phyloP scores from a whole-genome alignment of 2,888 invertebrate genomes.

The Empis livida region DNA sequence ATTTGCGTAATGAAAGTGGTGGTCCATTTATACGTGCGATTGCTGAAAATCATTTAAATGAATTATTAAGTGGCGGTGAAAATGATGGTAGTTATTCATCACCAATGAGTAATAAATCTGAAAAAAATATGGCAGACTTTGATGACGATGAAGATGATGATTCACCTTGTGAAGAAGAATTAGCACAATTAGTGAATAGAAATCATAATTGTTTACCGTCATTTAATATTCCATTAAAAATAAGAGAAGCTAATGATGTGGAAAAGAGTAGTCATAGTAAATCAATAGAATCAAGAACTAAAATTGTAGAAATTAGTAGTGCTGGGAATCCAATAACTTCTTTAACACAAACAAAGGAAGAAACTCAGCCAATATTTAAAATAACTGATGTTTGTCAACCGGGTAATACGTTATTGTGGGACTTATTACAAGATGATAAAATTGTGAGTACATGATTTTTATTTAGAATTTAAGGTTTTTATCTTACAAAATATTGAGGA shows the following conservation, averaged over 20 bases:
- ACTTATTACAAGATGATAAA: constrained; percentile 80
- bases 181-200: constrained; percentile 62
- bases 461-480: background rate
- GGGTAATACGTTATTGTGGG: constrained; percentile 88
- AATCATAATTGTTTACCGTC: constrained; percentile 34
- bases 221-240: constrained; percentile 9
- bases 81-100: constrained; percentile 88
- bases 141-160: constrained; percentile 74
- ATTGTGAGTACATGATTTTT: constrained; percentile 45
- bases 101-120: constrained; percentile 81
- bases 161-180: constrained; percentile 75
- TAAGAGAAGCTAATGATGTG: constrained; percentile 4
- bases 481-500: too few species aligned
- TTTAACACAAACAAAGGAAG: constrained; percentile 7
- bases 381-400: constrained; percentile 67
- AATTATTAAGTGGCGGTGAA: constrained; percentile 45
- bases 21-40: constrained; percentile 41
- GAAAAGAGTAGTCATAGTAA: constrained; percentile 2
- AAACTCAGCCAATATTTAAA: constrained; percentile 26
- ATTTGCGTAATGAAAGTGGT: constrained; percentile 36
- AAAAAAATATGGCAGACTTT: constrained; percentile 88
- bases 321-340: constrained; percentile 19
- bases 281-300: constrained; percentile 22
- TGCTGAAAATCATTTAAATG: constrained; percentile 33
- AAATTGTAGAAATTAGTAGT: constrained; percentile 24